phyloP scores from a whole-genome alignment of 1,140 invertebrate species.

The Neuroterus valhalla region DNA sequence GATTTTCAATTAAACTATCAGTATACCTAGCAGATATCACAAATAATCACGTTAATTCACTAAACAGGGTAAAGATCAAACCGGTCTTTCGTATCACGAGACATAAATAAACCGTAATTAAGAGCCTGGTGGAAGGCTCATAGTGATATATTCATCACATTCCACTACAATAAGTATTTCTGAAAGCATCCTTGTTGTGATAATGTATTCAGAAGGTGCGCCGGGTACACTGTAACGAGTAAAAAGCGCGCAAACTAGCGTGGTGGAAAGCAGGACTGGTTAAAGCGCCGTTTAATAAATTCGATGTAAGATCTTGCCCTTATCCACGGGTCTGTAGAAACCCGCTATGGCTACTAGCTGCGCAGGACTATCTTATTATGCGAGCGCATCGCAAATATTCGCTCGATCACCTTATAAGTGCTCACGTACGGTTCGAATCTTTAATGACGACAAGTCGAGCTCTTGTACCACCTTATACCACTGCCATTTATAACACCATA shows the following conservation, averaged over 20 bases:
- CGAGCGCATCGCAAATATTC: slow-evolving; percentile 52
- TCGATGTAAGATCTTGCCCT: slow-evolving; percentile 48
- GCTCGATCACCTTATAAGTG: slow-evolving; percentile 39
- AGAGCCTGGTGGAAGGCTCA: not conserved
- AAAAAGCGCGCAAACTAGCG: slow-evolving; percentile 24
- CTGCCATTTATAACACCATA: not conserved
- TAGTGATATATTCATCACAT: slow-evolving; percentile 25
- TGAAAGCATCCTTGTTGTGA: slow-evolving; percentile 5
- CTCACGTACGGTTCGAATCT: slow-evolving; percentile 31
- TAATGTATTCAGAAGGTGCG: slow-evolving; percentile 15
- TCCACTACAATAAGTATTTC: slow-evolving; percentile 19
- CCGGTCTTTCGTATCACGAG: not conserved
- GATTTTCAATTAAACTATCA: slow-evolving; percentile 22
- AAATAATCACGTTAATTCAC: slow-evolving; percentile 24
- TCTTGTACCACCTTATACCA: slow-evolving; percentile 20
- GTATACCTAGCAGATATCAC: not conserved
- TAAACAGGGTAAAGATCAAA: slow-evolving; percentile 2
- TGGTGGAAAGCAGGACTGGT: slow-evolving; percentile 41
- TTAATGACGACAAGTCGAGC: slow-evolving; percentile 36
- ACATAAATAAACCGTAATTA: slow-evolving; percentile 9
- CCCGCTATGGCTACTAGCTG: slow-evolving; percentile 41
- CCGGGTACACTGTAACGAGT: not conserved
- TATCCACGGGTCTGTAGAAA: not conserved
- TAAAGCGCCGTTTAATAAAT: slow-evolving; percentile 56
- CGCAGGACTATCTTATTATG: slow-evolving; percentile 50